Base-by-base conservation (phyloP, 1,140 invertebrate species). In the Drosophila dunni region DNA sequence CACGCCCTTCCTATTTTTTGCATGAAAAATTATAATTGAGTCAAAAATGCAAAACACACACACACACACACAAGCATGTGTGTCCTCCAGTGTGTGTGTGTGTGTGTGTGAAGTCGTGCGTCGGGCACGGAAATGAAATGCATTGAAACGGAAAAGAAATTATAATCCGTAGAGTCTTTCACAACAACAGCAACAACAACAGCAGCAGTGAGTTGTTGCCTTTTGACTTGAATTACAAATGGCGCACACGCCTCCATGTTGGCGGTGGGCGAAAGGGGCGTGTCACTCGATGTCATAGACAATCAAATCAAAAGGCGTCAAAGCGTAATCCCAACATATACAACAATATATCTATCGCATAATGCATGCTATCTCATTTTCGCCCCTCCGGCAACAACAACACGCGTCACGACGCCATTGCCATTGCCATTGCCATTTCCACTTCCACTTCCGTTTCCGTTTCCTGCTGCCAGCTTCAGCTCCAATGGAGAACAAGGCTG, bases 61-160 rank as follows among this genome's bases (percentile, higher is more conserved):
- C 34, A 54, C 20, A 44, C 38, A 53, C 13, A 42, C 46, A 60
- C 33, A 10, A n/a, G 40, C 45, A 50, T 17, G 53, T 60, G 50
- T 50, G 40, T 44, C 45, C 40, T 61, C 24, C 24, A 29, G 24
- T 29, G 24, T 63, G 24, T 53, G 44, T 57, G 46, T 68, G 62
- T 62, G 24, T 24, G 9, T 57, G 20, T 56, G 57, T 57, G 58
- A 58, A 57, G 45, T 75, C 69, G 76, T 88, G 83, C 70, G 80
- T 83, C 69, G 66, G 45, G 68, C 66, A 89, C 60, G 79, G 79
- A 88, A 88, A 88, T 89, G 79, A 89, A 84, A 88, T 89, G 84
- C 83, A 88, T 83, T 88, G 84, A 89, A 88, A 89, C 80, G 84
- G 81, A 88, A 88, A 89, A 83, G 83, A 89, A 88, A 88, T 88